Conservation (phyloP, 1,140 invertebrate genomes). For the Calephelis virginiensis region DNA sequence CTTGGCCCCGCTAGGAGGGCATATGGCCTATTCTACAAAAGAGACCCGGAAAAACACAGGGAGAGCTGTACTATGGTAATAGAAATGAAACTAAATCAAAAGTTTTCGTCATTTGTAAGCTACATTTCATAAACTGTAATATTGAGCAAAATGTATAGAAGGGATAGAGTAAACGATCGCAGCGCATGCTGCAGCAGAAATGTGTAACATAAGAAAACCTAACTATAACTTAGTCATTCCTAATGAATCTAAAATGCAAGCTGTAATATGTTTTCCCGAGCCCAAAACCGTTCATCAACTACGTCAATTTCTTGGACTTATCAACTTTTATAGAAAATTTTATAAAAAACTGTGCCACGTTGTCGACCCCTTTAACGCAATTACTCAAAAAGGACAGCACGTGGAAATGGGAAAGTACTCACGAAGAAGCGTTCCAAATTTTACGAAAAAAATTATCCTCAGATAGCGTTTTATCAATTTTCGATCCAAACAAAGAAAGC, state of each 20-base stretch:
- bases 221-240: neutral
- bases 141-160: too few species aligned
- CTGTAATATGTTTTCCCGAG: neutral
- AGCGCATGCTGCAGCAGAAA: too few species aligned
- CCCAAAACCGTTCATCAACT: constrained; percentile 1
- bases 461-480: neutral
- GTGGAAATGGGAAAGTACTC: neutral
- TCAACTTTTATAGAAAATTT: neutral
- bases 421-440: neutral
- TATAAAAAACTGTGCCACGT: neutral
- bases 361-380: neutral
- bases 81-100: too few species aligned
- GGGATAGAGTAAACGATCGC: too few species aligned
- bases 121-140: too few species aligned
- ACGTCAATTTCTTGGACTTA: neutral
- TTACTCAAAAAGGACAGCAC: neutral
- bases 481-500: neutral
- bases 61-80: too few species aligned
- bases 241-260: neutral
- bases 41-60: too few species aligned
- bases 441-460: neutral
- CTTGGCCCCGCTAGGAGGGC: too few species aligned
- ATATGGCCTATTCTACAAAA: too few species aligned
- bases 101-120: too few species aligned
- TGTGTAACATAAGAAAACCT: neutral